Conservation (phyloP, 2,797 vertebrate genomes). For the Lagorchestes hirsutus region DNA sequence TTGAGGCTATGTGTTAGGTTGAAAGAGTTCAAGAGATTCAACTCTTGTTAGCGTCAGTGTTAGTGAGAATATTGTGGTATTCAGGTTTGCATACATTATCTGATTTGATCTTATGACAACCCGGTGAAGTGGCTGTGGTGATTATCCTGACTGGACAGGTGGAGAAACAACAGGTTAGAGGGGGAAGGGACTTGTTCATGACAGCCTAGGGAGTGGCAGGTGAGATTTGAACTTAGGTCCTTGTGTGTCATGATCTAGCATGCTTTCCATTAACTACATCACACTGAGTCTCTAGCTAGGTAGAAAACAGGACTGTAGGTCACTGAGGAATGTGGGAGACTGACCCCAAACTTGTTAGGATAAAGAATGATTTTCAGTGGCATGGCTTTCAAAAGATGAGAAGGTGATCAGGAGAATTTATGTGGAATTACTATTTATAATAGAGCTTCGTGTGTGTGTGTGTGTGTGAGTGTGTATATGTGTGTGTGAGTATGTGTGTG, state of each 20-base stretch:
- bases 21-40: no score
- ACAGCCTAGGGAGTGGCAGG: neutral
- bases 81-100: neutral
- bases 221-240: neutral
- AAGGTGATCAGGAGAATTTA: no score
- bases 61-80: no score
- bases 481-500: no score
- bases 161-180: neutral
- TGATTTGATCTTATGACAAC: neutral
- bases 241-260: neutral
- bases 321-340: neutral
- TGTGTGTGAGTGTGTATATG: neutral
- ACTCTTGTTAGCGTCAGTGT: no score
- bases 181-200: neutral
- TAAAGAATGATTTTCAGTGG: neutral
- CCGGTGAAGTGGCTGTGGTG: neutral
- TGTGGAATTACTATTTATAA: neutral
- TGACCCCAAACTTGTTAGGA: neutral
- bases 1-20: no score
- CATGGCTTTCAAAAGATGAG: neutral
- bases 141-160: neutral
- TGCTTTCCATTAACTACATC: neutral
- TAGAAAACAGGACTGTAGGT: neutral
- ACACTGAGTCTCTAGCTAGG: neutral
- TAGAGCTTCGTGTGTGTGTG: neutral